phyloP scores from a whole-genome alignment of 2,797 vertebrate species.

The Cephalopachus bancanus region DNA sequence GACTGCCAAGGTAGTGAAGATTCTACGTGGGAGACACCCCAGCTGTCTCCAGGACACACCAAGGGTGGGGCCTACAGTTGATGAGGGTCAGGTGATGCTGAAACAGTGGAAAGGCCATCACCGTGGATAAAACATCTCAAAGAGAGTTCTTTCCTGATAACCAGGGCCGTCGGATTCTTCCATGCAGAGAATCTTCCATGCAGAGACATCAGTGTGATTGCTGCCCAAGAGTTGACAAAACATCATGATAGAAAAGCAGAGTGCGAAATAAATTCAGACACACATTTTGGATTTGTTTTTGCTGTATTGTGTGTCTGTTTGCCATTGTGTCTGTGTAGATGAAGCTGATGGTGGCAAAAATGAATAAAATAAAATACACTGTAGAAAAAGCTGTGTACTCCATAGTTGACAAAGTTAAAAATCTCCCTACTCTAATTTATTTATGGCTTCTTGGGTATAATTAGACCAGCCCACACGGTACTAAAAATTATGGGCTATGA shows the following conservation, averaged over 20 bases:
- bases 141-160: fast-evolving
- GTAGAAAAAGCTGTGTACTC: not conserved
- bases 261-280: no score
- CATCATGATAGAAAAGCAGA: not conserved
- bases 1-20: fast-evolving
- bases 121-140: fast-evolving
- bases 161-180: not conserved
- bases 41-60: no score
- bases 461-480: not conserved
- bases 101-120: fast-evolving
- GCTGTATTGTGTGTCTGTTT: not conserved
- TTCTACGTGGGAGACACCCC: not conserved
- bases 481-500: not conserved
- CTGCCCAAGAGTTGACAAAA: not conserved
- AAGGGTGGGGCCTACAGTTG: fast-evolving
- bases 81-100: fast-evolving
- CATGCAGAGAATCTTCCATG: not conserved
- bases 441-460: not conserved
- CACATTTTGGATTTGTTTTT: no score
- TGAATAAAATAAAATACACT: not conserved
- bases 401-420: fast-evolving
- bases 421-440: not conserved
- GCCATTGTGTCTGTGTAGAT: not conserved
- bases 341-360: not conserved
- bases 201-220: no score